A percentile compares a stretch with the other conserved stretches of the same genome.
Evolutionary conservation across 2,888 invertebrate species (phyloP).

Genomic region (Pteria penguin): DNA sequence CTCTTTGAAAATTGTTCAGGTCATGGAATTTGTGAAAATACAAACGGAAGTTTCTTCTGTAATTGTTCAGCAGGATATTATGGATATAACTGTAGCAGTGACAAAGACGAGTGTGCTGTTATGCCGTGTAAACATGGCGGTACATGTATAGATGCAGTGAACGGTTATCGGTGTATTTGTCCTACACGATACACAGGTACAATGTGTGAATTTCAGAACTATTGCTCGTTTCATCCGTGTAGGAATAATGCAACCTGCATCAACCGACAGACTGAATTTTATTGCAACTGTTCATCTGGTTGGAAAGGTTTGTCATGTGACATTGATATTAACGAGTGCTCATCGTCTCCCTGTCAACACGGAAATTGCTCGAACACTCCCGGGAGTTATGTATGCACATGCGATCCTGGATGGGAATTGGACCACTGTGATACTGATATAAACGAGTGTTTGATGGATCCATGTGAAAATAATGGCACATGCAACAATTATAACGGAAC

Average conservation of each 20-base stretch:
- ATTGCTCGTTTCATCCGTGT: neutral
- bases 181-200: neutral
- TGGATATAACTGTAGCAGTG: slow-evolving; percentile 11
- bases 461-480: slow-evolving; percentile 15
- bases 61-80: slow-evolving; percentile 2
- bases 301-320: slow-evolving; percentile 9
- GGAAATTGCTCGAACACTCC: neutral
- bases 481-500: slow-evolving; percentile 6
- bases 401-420: neutral
- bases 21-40: slow-evolving; percentile 16
- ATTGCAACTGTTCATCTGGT: slow-evolving; percentile 1
- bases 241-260: slow-evolving; percentile 7
- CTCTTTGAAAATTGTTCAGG: neutral
- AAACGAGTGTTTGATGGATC: neutral
- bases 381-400: neutral
- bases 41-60: slow-evolving; percentile 4
- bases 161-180: neutral
- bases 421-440: neutral
- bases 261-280: neutral
- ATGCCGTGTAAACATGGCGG: slow-evolving; percentile 12
- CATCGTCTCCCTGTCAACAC: slow-evolving; percentile 2
- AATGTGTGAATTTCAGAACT: neutral
- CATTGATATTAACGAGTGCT: slow-evolving; percentile 10
- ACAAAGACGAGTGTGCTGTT: neutral
- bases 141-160: neutral